Evolutionary conservation across 2,797 vertebrate species (phyloP).

Genomic region (Odontamblyopus rebecca): DNA sequence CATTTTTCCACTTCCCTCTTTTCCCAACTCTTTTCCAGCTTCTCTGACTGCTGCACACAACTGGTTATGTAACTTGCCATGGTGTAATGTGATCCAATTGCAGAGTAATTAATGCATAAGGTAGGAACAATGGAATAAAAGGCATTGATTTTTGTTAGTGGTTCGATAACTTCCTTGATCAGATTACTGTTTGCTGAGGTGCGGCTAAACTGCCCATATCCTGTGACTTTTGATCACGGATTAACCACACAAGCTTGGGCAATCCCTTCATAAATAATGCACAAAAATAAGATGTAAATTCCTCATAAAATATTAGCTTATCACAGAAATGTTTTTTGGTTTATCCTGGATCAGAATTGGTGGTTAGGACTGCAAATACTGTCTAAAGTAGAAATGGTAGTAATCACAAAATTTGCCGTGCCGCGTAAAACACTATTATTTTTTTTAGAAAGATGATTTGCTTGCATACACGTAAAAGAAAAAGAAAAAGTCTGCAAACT

Average conservation of each 20-base stretch:
- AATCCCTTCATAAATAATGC: background rate
- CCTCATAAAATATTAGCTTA: background rate
- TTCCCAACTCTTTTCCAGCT: constrained; percentile 36
- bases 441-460: background rate
- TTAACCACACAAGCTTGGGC: background rate
- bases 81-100: constrained; percentile 31
- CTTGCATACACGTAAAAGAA: background rate
- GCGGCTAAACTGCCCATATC: constrained; percentile 12
- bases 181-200: background rate
- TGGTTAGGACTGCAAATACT: background rate
- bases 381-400: background rate
- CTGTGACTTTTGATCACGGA: constrained; percentile 12
- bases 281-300: background rate
- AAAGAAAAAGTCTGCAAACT: too few relatives aligned
- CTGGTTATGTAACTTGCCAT: constrained; percentile 49
- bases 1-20: constrained; percentile 32
- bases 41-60: constrained; percentile 38
- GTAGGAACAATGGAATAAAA: constrained; percentile 11
- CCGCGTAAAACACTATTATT: background rate
- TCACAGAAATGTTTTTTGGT: background rate
- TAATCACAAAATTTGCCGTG: background rate
- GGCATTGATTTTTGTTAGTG: constrained; percentile 2
- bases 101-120: constrained; percentile 14
- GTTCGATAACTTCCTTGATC: constrained; percentile 38
- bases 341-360: background rate